phyloP scores from a whole-genome alignment of 2,888 invertebrate species.

The Lymantria monacha region DNA sequence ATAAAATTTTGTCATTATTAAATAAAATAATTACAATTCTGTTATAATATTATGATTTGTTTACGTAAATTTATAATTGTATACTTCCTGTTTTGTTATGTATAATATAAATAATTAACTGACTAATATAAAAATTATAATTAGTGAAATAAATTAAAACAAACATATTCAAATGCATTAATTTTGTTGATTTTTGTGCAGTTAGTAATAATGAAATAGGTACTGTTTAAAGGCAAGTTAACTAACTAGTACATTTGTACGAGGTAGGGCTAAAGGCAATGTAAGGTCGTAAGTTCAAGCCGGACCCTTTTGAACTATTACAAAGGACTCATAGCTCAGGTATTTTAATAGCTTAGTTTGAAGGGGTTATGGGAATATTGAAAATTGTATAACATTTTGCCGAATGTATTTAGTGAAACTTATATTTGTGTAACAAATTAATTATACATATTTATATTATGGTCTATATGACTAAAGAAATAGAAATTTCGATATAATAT shows the following conservation, averaged over 20 bases:
- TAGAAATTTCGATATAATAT: no score
- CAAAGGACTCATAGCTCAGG: slow-evolving; percentile 10
- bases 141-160: not conserved
- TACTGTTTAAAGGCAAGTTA: slow-evolving; percentile 1
- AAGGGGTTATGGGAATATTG: slow-evolving; percentile 6
- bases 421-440: no score
- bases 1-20: not conserved
- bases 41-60: not conserved
- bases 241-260: slow-evolving; percentile 9
- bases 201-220: not conserved
- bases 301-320: slow-evolving; percentile 13
- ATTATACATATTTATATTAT: no score
- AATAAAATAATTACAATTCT: not conserved
- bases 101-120: not conserved
- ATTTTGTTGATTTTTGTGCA: not conserved
- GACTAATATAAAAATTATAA: not conserved
- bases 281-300: slow-evolving; percentile 10
- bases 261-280: slow-evolving; percentile 8
- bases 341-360: slow-evolving; percentile 11
- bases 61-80: not conserved
- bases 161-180: not conserved
- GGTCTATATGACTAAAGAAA: no score
- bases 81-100: not conserved
- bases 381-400: not conserved
- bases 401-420: no score